Evolutionary conservation across 2,113 vertebrate species (phyloP).

Genomic region (Actinemys pallida): DNA sequence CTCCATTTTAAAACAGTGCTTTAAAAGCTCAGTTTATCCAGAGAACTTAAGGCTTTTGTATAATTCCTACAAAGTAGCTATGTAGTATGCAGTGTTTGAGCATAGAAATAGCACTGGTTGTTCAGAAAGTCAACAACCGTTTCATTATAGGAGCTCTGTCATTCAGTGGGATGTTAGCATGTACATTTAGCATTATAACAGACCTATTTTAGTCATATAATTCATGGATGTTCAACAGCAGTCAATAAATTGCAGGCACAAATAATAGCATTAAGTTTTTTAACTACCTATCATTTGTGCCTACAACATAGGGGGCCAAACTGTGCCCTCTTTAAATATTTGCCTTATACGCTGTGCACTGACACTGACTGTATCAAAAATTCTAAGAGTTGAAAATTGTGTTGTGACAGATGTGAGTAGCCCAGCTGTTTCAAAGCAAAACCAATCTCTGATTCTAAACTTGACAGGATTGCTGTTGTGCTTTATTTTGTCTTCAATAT

Average conservation of each 20-base stretch:
- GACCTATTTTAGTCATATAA: not conserved
- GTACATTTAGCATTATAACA: not conserved
- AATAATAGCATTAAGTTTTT: not conserved
- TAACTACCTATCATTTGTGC: rapidly evolving
- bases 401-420: not conserved
- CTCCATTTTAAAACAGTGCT: not conserved
- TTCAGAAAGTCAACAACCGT: not conserved
- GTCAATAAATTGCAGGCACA: not conserved
- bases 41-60: not conserved
- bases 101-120: not conserved
- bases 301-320: not conserved
- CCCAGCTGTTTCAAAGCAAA: not conserved
- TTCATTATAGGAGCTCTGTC: not conserved
- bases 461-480: not conserved
- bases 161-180: not conserved
- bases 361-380: not conserved
- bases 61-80: not conserved
- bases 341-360: not conserved
- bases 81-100: not conserved
- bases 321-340: not conserved
- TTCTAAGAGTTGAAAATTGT: not conserved
- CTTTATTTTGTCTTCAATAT: not conserved
- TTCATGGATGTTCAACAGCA: not conserved
- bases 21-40: not conserved
- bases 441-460: not conserved